Conservation (phyloP, 2,113 vertebrate genomes). For the Vulpes vulpes region DNA sequence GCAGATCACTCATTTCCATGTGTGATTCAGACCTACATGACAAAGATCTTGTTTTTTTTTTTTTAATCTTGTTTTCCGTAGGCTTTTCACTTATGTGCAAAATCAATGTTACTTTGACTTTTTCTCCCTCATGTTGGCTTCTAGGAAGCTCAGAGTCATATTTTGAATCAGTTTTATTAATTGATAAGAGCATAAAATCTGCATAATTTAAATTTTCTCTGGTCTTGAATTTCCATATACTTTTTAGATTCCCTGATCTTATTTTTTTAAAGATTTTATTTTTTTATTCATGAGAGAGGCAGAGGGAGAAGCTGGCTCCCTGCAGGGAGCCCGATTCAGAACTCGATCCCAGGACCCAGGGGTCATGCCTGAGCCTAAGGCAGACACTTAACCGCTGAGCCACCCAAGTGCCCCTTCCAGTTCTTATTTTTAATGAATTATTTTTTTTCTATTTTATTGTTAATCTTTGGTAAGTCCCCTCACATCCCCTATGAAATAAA, state of each 20-base stretch:
- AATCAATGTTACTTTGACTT: not conserved
- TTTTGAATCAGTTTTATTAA: constrained; percentile 8
- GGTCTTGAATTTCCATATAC: not conserved
- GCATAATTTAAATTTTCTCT: not conserved
- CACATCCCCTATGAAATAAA: not conserved
- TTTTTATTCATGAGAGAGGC: too few species aligned
- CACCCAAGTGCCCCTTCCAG: too few species aligned
- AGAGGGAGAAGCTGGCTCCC: too few species aligned
- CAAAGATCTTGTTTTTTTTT: not conserved
- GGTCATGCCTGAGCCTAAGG: too few species aligned
- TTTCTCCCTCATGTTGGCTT: not conserved
- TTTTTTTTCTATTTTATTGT: not conserved
- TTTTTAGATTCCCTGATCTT: not conserved
- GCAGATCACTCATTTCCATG: not conserved
- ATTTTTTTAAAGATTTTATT: not conserved
- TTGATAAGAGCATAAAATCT: not conserved
- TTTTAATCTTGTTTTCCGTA: not conserved
- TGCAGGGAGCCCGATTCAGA: too few species aligned
- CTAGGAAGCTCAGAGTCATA: not conserved
- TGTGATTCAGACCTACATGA: not conserved
- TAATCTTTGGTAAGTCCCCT: not conserved
- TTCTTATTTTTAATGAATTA: not conserved
- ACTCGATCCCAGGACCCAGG: too few species aligned
- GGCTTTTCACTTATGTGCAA: not conserved
- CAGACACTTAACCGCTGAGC: too few species aligned